These are phyloP conservation scores for Festucalex cinctus DNA, from an alignment of 2,113 vertebrate genomes.

Conservation along the genomic window DNA sequence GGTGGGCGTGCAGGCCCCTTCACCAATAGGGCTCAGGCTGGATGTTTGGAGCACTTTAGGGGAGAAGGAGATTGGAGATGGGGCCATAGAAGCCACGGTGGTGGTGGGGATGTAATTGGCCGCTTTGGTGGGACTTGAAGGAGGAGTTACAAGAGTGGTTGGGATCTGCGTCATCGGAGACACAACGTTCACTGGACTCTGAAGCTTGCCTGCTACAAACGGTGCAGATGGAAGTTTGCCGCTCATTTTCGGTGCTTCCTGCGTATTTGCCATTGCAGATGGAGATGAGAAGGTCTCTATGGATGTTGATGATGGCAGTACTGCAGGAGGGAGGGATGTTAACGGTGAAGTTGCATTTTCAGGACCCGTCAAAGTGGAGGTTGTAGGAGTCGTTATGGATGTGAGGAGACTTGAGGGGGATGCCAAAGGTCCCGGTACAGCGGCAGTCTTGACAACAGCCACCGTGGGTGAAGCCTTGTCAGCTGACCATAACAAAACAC, in stretches of 20 bases:
- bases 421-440: constrained; percentile 23
- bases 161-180: constrained; percentile 63
- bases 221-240: constrained; percentile 35
- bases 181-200: constrained; percentile 69
- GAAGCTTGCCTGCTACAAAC: constrained; percentile 63
- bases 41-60: constrained; percentile 68
- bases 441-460: constrained; percentile 62
- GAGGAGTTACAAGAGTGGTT: constrained; percentile 36
- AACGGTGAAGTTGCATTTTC: neutral
- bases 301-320: neutral
- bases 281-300: neutral
- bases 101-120: constrained; percentile 53
- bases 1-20: constrained; percentile 45
- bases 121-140: constrained; percentile 57
- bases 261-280: neutral
- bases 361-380: constrained; percentile 5
- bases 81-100: constrained; percentile 37
- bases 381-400: constrained; percentile 19
- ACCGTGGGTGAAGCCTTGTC: constrained; percentile 37
- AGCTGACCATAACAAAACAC: constrained; percentile 51
- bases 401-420: constrained; percentile 32
- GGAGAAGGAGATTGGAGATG: constrained; percentile 42
- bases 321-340: neutral
- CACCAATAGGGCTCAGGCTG: constrained; percentile 67
- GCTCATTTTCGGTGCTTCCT: constrained; percentile 8